Base-by-base conservation (phyloP, 1,140 invertebrate species). In the Drosophila ohnishii region DNA sequence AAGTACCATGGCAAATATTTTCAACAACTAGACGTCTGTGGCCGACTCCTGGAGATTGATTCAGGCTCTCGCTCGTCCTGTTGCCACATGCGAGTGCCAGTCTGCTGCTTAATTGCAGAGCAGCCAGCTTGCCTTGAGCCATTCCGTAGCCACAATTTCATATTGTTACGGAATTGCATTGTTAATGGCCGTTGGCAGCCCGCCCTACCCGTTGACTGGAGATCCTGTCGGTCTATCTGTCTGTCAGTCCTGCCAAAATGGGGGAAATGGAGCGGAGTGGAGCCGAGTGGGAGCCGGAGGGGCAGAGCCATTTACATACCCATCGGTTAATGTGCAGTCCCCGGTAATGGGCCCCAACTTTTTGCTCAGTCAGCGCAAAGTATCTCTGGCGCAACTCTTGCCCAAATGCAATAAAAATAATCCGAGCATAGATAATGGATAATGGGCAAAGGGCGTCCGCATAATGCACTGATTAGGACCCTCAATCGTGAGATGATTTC, bases 321-420 rank as follows among this genome's bases (percentile, higher is more conserved):
- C 74, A 82, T 74, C 71, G 70, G 83, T 82, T 86, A 78, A 86
- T 83, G 78, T 69, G 56, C 51, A 76, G 57, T 45, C 57, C 75
- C 63, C 72, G 65, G 65, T 67, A 79, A 78, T 82, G 63, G 62
- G 55, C 16, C 51, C 50, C 65, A 79, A 70, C 73, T 78, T 86
- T 82, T 86, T 58, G 78, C 78, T 48, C 40, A 45, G 65, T 70
- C 78, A 81, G 57, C 82, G 58, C 53, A 66, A 70, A 85, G 75
- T 82, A 76, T 61, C 79, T 75, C 57, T 58, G 75, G 66, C 64
- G 56, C 47, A 73, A 40, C 64, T 76, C 74, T 76, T 45, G 35
- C 34, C 32, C 25, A 58, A 63, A 61, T 75, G 66, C 76, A 83
- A 86, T 86, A 86, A 86, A 86, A 83, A 73, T 86, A 86, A 87